Evolutionary conservation across 2,113 vertebrate genomes (phyloP).

Genomic region (Herpailurus yagouaroundi): DNA sequence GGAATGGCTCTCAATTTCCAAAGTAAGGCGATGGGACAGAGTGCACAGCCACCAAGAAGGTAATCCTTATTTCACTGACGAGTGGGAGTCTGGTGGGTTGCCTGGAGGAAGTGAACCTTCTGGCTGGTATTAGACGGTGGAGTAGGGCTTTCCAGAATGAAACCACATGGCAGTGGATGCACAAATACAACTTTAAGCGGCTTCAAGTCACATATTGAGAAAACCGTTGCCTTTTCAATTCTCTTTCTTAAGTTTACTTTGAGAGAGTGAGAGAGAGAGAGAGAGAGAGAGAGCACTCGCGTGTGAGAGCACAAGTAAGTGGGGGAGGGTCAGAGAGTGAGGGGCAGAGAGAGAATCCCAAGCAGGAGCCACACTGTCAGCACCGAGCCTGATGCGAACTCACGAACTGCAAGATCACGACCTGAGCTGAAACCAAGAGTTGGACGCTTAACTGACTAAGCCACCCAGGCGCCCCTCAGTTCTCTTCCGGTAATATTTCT

Average conservation of each 20-base stretch:
- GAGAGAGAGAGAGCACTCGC: too few relatives aligned
- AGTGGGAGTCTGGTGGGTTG: neutral
- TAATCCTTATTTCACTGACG: neutral
- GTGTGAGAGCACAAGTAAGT: too few relatives aligned
- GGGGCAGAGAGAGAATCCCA: too few relatives aligned
- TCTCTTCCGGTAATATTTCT: neutral
- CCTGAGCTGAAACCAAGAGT: too few relatives aligned
- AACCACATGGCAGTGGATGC: too few relatives aligned
- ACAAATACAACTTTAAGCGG: neutral
- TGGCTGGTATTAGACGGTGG: neutral
- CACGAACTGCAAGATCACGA: too few relatives aligned
- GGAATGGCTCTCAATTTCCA: neutral
- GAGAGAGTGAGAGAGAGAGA: too few relatives aligned
- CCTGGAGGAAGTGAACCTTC: neutral
- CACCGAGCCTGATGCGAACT: too few relatives aligned
- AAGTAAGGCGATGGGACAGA: neutral
- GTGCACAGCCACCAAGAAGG: neutral
- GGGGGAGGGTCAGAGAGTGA: too few relatives aligned
- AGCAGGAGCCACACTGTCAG: too few relatives aligned
- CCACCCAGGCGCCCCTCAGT: neutral
- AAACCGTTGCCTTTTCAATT: neutral
- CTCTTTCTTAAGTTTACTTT: neutral
- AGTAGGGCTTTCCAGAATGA: neutral
- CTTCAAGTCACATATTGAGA: neutral
- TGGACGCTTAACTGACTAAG: too few relatives aligned